These are phyloP conservation scores for Eulithis prunata DNA, from an alignment of 2,888 invertebrate species.

Conservation along the genomic window DNA sequence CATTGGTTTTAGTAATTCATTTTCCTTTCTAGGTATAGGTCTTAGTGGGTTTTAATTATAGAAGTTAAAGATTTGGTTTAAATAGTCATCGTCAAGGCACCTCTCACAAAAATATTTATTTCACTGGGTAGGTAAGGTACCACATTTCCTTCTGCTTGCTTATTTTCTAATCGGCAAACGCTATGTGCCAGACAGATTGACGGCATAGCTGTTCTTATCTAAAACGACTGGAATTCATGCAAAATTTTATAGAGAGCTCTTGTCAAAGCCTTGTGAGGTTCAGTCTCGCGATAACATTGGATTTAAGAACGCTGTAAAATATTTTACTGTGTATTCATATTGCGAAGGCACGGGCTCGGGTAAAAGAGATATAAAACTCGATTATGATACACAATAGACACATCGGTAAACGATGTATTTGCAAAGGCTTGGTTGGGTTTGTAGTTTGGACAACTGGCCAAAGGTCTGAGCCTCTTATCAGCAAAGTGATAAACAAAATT, in stretches of 20 bases:
- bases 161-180: conserved; percentile 24
- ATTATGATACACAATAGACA: conserved; percentile 7
- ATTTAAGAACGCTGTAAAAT: conserved; percentile 59
- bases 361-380: conserved; percentile 6
- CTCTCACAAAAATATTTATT: too few species aligned
- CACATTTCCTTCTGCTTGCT: conserved; percentile 3
- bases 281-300: conserved; percentile 57
- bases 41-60: too few species aligned
- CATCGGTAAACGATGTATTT: conserved; percentile 4
- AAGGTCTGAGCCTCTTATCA: too few species aligned
- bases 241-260: conserved; percentile 45
- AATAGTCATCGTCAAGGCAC: too few species aligned
- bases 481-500: too few species aligned
- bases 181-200: conserved; percentile 33
- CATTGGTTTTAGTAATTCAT: too few species aligned
- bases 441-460: too few species aligned
- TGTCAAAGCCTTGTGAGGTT: conserved; percentile 49
- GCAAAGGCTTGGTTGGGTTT: too few species aligned
- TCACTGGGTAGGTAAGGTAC: background rate
- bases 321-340: conserved; percentile 39
- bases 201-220: conserved; percentile 43
- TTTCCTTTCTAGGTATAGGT: too few species aligned
- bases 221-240: conserved; percentile 49
- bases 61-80: too few species aligned
- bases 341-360: conserved; percentile 29